A percentile compares a stretch with the other conserved stretches of the same genome.
Evolutionary conservation across 2,888 invertebrate genomes (phyloP).

Genomic region (Tuberolachnus salignus): DNA sequence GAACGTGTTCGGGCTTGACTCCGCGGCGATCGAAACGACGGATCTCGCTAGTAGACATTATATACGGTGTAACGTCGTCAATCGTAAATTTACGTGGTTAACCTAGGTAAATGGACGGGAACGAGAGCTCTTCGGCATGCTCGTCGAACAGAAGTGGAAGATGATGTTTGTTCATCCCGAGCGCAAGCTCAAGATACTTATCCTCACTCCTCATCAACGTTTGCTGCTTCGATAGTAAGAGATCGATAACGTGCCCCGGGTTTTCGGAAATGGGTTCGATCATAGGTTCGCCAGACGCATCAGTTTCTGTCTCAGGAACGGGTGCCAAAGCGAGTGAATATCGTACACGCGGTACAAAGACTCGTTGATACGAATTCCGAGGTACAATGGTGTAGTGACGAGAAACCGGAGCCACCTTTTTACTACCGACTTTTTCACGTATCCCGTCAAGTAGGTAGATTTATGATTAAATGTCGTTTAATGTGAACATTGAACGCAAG

Average conservation of each 20-base stretch:
- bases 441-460: too few species aligned
- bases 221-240: background rate
- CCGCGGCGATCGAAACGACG: background rate
- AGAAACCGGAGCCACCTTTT: background rate
- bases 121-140: background rate
- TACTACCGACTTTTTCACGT: too few species aligned
- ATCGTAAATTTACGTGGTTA: background rate
- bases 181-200: background rate
- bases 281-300: background rate
- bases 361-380: background rate
- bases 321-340: too few species aligned
- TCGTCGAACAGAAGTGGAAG: background rate
- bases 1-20: background rate
- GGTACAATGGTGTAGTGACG: background rate
- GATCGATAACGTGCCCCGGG: too few species aligned
- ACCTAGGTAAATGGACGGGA: background rate
- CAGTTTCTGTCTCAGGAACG: too few species aligned
- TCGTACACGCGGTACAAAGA: too few species aligned
- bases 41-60: background rate
- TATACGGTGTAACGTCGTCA: background rate
- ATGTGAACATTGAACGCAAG: too few species aligned
- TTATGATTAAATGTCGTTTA: too few species aligned
- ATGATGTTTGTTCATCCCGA: constrained; percentile 4
- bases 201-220: constrained; percentile 13
- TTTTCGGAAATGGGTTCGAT: too few species aligned